phyloP scores from a whole-genome alignment of 2,113 vertebrate genomes.

The Ardeotis arabs region DNA sequence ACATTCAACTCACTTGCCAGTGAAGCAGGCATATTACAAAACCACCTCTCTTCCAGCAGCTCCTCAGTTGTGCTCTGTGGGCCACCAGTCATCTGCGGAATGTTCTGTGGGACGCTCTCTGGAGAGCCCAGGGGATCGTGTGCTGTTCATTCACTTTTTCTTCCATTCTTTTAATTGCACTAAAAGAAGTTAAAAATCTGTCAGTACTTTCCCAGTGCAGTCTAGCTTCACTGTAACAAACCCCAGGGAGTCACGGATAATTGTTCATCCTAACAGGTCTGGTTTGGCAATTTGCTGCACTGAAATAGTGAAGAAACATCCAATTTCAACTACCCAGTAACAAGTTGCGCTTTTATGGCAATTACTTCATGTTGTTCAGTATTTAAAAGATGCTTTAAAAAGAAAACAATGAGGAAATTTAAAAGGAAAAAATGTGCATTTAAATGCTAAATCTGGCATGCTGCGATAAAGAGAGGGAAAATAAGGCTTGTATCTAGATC shows the following conservation, averaged over 20 bases:
- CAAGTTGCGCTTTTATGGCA: not conserved
- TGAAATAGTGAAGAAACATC: not conserved
- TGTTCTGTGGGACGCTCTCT: not conserved
- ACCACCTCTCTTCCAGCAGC: not conserved
- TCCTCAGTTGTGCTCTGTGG: not conserved
- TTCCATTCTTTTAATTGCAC: not conserved
- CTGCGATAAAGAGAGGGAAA: not conserved
- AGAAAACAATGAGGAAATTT: not conserved
- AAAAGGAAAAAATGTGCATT: not conserved
- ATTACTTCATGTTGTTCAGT: not conserved
- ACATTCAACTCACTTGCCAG: not conserved
- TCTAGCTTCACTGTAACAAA: not conserved
- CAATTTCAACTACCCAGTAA: not conserved
- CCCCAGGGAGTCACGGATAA: not conserved
- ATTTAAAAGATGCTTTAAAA: not conserved
- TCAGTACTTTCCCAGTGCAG: not conserved
- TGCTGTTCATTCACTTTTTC: not conserved
- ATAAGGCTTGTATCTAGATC: not conserved
- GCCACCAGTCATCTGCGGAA: not conserved
- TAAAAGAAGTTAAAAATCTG: not conserved
- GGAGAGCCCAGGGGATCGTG: not conserved
- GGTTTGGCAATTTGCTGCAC: not conserved
- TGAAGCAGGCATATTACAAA: not conserved
- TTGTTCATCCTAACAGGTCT: not conserved
- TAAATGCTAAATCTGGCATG: not conserved